Evolutionary conservation across 2,888 invertebrate species (phyloP).

Genomic region (Bhutanitis thaidina): DNA sequence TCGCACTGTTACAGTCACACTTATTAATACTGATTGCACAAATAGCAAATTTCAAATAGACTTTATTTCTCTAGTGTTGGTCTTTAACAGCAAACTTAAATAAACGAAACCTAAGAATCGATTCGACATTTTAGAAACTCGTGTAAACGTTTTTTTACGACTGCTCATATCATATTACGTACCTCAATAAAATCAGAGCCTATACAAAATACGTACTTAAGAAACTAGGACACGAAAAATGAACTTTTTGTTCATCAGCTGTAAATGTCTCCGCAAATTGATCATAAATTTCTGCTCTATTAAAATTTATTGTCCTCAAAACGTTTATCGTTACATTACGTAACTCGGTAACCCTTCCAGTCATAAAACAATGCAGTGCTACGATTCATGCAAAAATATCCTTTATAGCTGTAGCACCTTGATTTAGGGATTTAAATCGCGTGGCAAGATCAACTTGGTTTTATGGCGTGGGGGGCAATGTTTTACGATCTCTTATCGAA

Average conservation of each 20-base stretch:
- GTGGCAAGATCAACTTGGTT: constrained; percentile 50
- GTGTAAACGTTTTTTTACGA: constrained; percentile 19
- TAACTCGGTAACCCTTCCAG: constrained; percentile 69
- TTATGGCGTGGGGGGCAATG: constrained; percentile 68
- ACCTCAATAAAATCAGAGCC: constrained; percentile 21
- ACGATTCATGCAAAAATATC: constrained; percentile 55
- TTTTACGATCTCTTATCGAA: constrained; percentile 31
- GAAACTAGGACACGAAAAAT: constrained; percentile 53
- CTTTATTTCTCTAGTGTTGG: too few species aligned
- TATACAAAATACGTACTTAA: constrained; percentile 28
- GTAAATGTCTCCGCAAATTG: constrained; percentile 72
- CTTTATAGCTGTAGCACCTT: constrained; percentile 46
- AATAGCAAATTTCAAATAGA: too few species aligned
- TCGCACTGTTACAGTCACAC: too few species aligned
- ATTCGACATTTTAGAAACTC: constrained; percentile 14
- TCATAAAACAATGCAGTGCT: constrained; percentile 67
- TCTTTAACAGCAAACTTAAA: too few species aligned
- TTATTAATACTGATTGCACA: too few species aligned
- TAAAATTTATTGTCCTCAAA: constrained; percentile 70
- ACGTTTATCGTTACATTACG: constrained; percentile 69
- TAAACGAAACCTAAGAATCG: constrained; percentile 11
- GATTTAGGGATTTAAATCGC: constrained; percentile 52
- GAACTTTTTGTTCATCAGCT: constrained; percentile 64
- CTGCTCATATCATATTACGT: constrained; percentile 15
- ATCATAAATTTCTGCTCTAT: constrained; percentile 71